These are phyloP conservation scores for Anastrepha ludens DNA, from an alignment of 1,140 invertebrate genomes.

Conservation along the genomic window DNA sequence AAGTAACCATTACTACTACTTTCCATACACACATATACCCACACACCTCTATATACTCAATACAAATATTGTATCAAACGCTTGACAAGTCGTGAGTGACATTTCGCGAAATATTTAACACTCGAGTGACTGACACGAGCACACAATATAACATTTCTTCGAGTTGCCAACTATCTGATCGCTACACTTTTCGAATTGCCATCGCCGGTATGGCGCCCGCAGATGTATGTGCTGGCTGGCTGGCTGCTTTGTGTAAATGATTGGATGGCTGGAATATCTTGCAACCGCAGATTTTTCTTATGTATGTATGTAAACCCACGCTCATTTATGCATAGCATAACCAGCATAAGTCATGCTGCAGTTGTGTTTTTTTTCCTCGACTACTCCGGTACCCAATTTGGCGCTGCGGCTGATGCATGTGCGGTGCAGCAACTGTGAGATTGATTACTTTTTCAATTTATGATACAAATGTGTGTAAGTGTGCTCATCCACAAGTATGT, in stretches of 20 bases:
- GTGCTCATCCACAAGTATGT: not conserved
- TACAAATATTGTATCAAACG: constrained; percentile 13
- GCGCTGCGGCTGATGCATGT: not conserved
- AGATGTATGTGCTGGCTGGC: not conserved
- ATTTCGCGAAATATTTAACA: constrained; percentile 20
- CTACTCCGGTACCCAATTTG: not conserved
- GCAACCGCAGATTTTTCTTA: constrained; percentile 11
- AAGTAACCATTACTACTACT: not conserved
- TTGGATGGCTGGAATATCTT: constrained; percentile 1
- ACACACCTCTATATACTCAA: not conserved
- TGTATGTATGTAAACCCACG: not conserved
- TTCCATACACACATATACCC: not conserved
- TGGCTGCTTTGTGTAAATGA: not conserved
- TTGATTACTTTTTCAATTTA: constrained; percentile 48
- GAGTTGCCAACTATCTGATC: not conserved
- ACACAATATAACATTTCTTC: no score
- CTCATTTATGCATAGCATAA: not conserved
- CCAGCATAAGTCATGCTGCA: constrained; percentile 8
- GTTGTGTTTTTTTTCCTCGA: not conserved
- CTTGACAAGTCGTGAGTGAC: constrained; percentile 22
- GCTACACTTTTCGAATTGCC: not conserved
- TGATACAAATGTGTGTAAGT: not conserved
- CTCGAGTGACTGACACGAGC: not conserved
- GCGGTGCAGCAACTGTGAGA: constrained; percentile 15
- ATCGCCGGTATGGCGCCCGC: not conserved